Evolutionary conservation across 2,797 vertebrate species (phyloP).

Genomic region (Pangasius krempfi): DNA sequence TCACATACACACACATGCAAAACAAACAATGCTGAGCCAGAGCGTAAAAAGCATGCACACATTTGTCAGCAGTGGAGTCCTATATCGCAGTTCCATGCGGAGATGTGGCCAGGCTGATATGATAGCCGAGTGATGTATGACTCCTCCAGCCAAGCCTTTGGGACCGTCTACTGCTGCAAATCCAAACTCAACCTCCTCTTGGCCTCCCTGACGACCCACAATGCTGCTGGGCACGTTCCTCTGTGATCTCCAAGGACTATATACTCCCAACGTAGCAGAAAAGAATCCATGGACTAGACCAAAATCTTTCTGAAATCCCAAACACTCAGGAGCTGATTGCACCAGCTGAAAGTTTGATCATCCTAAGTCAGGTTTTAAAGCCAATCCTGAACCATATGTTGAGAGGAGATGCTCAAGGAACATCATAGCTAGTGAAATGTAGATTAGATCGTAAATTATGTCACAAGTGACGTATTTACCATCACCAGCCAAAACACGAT

Average conservation of each 20-base stretch:
- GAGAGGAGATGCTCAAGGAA: neutral
- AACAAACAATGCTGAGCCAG: slow-evolving; percentile 48
- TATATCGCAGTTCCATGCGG: slow-evolving; percentile 54
- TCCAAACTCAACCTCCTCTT: slow-evolving; percentile 44
- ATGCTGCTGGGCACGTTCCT: slow-evolving; percentile 53
- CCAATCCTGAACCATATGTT: neutral
- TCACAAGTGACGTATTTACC: neutral
- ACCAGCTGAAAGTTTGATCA: slow-evolving; percentile 11
- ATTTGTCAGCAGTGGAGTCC: slow-evolving; percentile 55
- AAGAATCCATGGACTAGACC: slow-evolving; percentile 56
- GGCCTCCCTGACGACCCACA: slow-evolving; percentile 42
- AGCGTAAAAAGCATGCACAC: slow-evolving; percentile 23
- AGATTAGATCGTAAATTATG: neutral
- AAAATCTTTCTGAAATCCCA: slow-evolving; percentile 29
- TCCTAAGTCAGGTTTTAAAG: neutral
- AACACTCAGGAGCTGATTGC: neutral
- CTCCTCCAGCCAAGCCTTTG: slow-evolving; percentile 48
- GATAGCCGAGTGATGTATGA: slow-evolving; percentile 55
- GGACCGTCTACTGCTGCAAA: slow-evolving; percentile 51
- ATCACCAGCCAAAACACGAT: neutral
- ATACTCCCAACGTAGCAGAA: slow-evolving; percentile 49
- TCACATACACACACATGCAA: slow-evolving; percentile 40
- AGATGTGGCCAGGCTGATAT: slow-evolving; percentile 48
- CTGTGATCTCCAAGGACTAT: slow-evolving; percentile 54
- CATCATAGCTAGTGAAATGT: too few species aligned